phyloP scores from a whole-genome alignment of 2,888 invertebrate species.

The Hermaeophaga mercurialis region DNA sequence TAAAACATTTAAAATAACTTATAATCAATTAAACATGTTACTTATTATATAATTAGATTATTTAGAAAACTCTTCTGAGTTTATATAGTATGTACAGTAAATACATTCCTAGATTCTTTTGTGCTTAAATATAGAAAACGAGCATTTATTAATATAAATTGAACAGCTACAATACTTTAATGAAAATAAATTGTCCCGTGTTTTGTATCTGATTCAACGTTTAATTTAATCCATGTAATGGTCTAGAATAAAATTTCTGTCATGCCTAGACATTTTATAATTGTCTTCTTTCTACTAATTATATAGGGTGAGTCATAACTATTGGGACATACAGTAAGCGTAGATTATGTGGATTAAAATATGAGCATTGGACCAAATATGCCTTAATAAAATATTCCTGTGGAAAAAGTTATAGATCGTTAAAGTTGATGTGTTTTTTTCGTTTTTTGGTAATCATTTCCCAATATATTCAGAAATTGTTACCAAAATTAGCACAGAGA shows the following conservation, averaged over 20 bases:
- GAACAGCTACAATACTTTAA: neutral
- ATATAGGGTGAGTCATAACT: no score
- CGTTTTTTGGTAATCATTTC: conserved; percentile 1
- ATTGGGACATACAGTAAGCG: no score
- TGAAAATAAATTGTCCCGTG: neutral
- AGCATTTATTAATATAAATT: neutral
- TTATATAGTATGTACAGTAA: neutral
- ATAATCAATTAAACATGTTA: conserved; percentile 13
- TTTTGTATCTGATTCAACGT: no score
- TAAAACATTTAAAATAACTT: conserved; percentile 44
- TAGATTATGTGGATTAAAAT: neutral
- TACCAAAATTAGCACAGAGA: neutral
- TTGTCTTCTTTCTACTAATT: no score
- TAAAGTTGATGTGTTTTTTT: conserved; percentile 2
- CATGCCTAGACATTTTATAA: no score
- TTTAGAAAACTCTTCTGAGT: conserved; percentile 1
- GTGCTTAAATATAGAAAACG: conserved; percentile 7
- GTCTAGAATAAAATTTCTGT: no score
- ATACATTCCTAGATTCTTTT: neutral
- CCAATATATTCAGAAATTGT: conserved; percentile 7
- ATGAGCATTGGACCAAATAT: no score
- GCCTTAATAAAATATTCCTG: no score
- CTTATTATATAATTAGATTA: conserved; percentile 6
- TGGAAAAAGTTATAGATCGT: conserved; percentile 3
- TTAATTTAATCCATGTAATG: no score